A percentile compares a stretch with the other conserved stretches of the same genome.
Conservation (phyloP, 2,888 invertebrate genomes). For the Micoletzkya japonica region DNA sequence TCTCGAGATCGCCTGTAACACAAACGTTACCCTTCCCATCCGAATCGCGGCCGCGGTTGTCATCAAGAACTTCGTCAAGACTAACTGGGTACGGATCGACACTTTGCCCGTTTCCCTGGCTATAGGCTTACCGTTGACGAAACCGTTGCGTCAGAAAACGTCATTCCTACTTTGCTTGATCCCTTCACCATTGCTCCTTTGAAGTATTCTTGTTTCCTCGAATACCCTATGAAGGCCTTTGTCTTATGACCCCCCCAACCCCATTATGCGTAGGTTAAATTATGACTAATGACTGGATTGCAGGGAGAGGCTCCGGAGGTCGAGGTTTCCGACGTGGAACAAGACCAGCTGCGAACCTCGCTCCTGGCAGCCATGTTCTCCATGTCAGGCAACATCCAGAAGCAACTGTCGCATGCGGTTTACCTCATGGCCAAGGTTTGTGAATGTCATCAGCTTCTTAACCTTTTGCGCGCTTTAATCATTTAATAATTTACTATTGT, state of each 20-base stretch:
- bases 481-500: too few relatives aligned
- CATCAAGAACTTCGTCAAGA: conserved; percentile 93
- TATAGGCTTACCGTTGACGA: too few relatives aligned
- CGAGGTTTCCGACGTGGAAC: conserved; percentile 41
- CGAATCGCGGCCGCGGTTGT: conserved; percentile 89
- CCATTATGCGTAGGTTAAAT: too few relatives aligned
- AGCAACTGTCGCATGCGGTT: conserved; percentile 74
- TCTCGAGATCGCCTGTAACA: conserved; percentile 63
- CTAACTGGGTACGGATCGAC: conserved; percentile 84
- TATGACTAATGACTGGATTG: not conserved
- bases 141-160: too few relatives aligned
- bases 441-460: too few relatives aligned
- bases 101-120: not conserved
- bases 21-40: conserved; percentile 79
- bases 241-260: too few relatives aligned
- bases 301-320: conserved; percentile 46
- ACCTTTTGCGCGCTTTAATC: too few relatives aligned
- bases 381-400: conserved; percentile 85
- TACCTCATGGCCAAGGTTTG: conserved; percentile 59
- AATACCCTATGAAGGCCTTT: too few relatives aligned
- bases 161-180: too few relatives aligned
- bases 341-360: conserved; percentile 72
- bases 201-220: too few relatives aligned
- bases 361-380: conserved; percentile 80
- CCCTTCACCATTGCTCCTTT: too few relatives aligned